Evolutionary conservation across 2,888 invertebrate genomes (phyloP).

Genomic region (Augiades crinisus): DNA sequence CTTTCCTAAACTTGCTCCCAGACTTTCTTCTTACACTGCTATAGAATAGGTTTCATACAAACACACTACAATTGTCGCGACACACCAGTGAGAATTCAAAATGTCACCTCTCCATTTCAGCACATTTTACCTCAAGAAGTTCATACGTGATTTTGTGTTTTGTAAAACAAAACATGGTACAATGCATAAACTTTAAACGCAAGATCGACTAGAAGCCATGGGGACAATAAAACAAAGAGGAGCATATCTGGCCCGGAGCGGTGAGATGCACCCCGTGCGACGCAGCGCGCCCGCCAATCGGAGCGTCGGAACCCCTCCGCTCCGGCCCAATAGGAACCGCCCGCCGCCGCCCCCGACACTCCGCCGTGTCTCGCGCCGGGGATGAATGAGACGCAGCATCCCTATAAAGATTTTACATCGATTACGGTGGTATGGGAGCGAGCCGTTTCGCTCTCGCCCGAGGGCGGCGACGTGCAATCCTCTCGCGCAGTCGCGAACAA

Average conservation of each 20-base stretch:
- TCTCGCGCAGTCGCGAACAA: conserved; percentile 79
- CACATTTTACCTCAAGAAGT: conserved; percentile 68
- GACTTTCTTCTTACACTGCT: background rate
- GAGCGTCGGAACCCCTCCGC: conserved; percentile 33
- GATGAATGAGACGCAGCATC: conserved; percentile 72
- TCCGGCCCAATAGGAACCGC: conserved; percentile 43
- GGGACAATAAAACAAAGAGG: conserved; percentile 81
- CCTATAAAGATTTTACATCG: conserved; percentile 72
- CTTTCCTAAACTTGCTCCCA: background rate
- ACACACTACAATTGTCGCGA: conserved; percentile 26
- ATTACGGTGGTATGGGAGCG: conserved; percentile 68
- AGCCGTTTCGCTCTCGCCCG: conserved; percentile 67
- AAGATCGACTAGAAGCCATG: conserved; percentile 78
- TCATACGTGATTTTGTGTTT: conserved; percentile 75
- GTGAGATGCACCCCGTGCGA: conserved; percentile 41
- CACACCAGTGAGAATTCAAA: conserved; percentile 51
- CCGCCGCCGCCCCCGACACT: conserved; percentile 38
- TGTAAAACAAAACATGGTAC: conserved; percentile 78
- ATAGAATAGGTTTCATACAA: background rate
- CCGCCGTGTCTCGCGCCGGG: conserved; percentile 40
- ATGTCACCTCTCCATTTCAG: conserved; percentile 58
- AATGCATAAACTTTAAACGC: conserved; percentile 80
- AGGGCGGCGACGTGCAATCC: conserved; percentile 62
- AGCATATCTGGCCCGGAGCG: conserved; percentile 69
- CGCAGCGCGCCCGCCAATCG: conserved; percentile 39